phyloP scores from a whole-genome alignment of 2,888 invertebrate species.

The Yponomeuta evonymella region DNA sequence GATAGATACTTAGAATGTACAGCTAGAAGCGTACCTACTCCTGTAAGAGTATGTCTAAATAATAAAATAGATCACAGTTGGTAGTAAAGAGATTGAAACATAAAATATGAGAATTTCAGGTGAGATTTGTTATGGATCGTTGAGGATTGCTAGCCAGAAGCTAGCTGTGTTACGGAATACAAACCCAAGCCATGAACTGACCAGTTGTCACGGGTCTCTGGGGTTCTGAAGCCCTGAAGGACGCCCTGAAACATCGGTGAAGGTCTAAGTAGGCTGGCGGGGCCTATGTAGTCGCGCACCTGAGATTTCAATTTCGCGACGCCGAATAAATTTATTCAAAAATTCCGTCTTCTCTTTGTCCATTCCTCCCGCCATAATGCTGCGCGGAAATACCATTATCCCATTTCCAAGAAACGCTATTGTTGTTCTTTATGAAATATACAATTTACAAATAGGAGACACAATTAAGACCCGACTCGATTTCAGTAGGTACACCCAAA shows the following conservation, averaged over 20 bases:
- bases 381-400: slow-evolving; percentile 10
- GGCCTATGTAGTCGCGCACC: slow-evolving; percentile 52
- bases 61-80: too few species aligned
- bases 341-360: slow-evolving; percentile 51
- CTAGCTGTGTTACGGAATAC: slow-evolving; percentile 51
- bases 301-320: slow-evolving; percentile 71
- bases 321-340: slow-evolving; percentile 64
- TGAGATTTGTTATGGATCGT: slow-evolving; percentile 51
- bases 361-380: slow-evolving; percentile 30
- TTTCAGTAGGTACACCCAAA: not conserved
- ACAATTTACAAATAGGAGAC: not conserved
- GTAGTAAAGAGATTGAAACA: not conserved
- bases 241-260: slow-evolving; percentile 26
- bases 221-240: slow-evolving; percentile 23
- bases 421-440: slow-evolving; percentile 3
- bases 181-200: slow-evolving; percentile 49
- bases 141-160: slow-evolving; percentile 43
- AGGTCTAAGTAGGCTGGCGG: slow-evolving; percentile 38
- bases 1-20: too few species aligned
- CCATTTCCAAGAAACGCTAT: slow-evolving; percentile 10
- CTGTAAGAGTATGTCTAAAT: too few species aligned
- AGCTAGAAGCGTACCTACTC: too few species aligned
- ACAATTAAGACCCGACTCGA: not conserved
- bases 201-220: slow-evolving; percentile 36
- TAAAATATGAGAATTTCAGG: slow-evolving; percentile 30